A percentile compares a stretch with the other conserved stretches of the same genome.
phyloP scores from a whole-genome alignment of 2,113 vertebrate genomes.

The Opisthocomus hoazin region DNA sequence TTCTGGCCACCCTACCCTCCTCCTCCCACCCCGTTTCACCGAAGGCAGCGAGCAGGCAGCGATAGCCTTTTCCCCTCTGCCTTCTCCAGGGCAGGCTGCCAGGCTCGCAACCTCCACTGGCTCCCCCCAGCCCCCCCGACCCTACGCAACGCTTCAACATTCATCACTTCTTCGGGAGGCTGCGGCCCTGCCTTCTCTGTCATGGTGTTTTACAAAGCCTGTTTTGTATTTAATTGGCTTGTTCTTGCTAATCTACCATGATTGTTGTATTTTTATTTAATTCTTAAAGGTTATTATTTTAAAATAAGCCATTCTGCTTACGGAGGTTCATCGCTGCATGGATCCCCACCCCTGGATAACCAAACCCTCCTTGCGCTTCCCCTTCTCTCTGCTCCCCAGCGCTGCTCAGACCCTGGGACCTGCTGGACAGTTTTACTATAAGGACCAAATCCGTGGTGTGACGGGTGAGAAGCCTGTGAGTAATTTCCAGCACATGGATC shows the following conservation, averaged over 20 bases:
- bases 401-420: background rate
- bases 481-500: background rate
- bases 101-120: conserved; percentile 32
- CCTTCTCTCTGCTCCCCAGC: accelerated
- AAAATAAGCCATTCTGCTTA: conserved; percentile 57
- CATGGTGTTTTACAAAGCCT: conserved; percentile 3
- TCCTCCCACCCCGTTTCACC: background rate
- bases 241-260: conserved; percentile 65
- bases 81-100: conserved; percentile 3
- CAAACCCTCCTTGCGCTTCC: background rate
- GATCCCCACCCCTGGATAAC: background rate
- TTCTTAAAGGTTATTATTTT: conserved; percentile 71
- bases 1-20: background rate
- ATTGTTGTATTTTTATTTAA: conserved; percentile 67
- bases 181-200: conserved; percentile 35
- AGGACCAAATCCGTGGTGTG: background rate
- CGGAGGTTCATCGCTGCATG: background rate
- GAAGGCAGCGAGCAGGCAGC: conserved; percentile 42
- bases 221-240: conserved; percentile 69
- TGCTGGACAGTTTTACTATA: background rate
- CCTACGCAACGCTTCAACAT: background rate
- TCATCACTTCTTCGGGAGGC: background rate
- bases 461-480: background rate
- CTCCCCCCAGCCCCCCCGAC: background rate
- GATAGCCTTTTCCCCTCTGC: conserved; percentile 46